Base-by-base conservation (phyloP, 2,888 invertebrate genomes). In the Pachydiplax longipennis region DNA sequence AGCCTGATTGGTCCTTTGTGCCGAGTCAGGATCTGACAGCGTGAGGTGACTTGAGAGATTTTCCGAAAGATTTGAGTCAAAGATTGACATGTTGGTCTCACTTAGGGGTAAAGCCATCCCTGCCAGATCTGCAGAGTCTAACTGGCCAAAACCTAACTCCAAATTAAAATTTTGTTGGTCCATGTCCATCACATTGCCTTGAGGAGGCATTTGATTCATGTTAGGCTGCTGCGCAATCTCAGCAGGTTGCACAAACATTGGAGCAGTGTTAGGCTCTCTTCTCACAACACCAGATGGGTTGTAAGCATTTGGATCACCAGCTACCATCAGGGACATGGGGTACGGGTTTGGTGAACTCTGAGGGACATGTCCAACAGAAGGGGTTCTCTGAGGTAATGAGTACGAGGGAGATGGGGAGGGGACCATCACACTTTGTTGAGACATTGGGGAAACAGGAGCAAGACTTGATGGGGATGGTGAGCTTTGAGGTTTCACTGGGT, bases 41-140 rank as follows among this genome's bases (percentile, higher is more conserved):
- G 94, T 95, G 87, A 95, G 92, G 92, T 94, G 94, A 91, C 93
- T 94, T 2, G 94, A 94, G 6, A 95, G 93, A 92, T 94, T 94
- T 81, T 95, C 94, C 0, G 95, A 94, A 18, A 95, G 93, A 90
- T 93, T 93, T 40, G 93, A 94, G 13, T 94, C 93, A 61, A 87
- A 87, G 13, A 87, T 58, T 31, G 58, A 48, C 87, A 87, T 87
- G 87, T 61, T 87, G 37, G 37, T 65, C 44, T 91, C 91, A 83
- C 94, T 93, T 35, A 93, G 92, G 25, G 92, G 92, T 80, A 93
- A 91, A 22, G 92, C 92, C 6, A 90, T 87, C 10, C 90, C 90
- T 8, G 93, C 93, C 18, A 95, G 92, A 81, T 94, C 94, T 13
- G 93, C 94, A 0, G 94, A 94, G 92, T 94, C 94, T 6, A 94